Evolutionary conservation across 2,797 vertebrate genomes (phyloP).

Genomic region (Typhlichthys eigenmanni): DNA sequence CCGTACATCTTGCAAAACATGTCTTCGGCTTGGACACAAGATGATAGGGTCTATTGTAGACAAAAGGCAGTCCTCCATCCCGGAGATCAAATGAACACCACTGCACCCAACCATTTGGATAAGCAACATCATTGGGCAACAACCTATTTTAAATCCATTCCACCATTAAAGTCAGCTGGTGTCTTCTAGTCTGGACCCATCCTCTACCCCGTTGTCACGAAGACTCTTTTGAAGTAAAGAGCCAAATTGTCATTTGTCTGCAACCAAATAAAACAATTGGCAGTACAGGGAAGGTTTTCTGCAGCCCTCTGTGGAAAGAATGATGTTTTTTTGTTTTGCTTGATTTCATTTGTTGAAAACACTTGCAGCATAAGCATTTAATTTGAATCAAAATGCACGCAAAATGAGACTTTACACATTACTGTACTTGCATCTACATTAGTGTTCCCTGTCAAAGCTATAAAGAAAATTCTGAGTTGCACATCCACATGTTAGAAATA

Average conservation of each 20-base stretch:
- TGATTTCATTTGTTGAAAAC: conserved; percentile 8
- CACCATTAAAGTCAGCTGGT: conserved; percentile 57
- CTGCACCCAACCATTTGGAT: conserved; percentile 59
- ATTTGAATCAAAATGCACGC: background rate
- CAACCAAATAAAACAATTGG: no score
- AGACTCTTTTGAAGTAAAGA: conserved; percentile 29
- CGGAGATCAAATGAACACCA: conserved; percentile 69
- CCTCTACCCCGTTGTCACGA: conserved; percentile 10
- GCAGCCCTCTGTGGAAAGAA: no score
- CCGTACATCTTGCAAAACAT: conserved; percentile 56
- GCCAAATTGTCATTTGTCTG: background rate
- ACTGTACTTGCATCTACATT: conserved; percentile 20
- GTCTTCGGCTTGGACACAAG: conserved; percentile 34
- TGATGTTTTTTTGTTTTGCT: background rate
- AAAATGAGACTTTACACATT: conserved; percentile 8
- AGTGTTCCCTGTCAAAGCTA: conserved; percentile 52
- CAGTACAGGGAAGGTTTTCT: no score
- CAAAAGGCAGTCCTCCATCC: conserved; percentile 67
- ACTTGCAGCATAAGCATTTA: background rate
- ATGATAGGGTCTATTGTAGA: conserved; percentile 53
- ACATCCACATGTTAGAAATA: conserved; percentile 53
- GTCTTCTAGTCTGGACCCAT: conserved; percentile 40
- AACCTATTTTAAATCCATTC: conserved; percentile 49
- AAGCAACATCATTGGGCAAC: conserved; percentile 67
- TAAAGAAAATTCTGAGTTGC: conserved; percentile 47